A percentile compares a stretch with the other conserved stretches of the same genome.
These are phyloP conservation scores for Callopanchax toddi DNA, from an alignment of 2,113 vertebrate genomes.

Conservation along the genomic window DNA sequence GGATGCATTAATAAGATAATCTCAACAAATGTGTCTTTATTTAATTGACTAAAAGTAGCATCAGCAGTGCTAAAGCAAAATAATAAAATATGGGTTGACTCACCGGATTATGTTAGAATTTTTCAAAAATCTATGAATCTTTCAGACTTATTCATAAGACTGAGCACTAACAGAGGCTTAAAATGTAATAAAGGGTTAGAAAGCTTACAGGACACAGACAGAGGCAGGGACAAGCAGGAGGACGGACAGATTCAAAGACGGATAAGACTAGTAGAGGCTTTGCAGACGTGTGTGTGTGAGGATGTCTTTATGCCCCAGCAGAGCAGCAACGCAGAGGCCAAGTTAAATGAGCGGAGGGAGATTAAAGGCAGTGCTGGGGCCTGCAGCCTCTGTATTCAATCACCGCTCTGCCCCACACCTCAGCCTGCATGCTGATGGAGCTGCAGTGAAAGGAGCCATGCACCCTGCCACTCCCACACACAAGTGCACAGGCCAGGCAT, in stretches of 20 bases:
- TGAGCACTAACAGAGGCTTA: not conserved
- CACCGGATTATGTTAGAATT: no score
- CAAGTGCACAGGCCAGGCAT: slow-evolving; percentile 60
- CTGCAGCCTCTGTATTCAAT: slow-evolving; percentile 91
- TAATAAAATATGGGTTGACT: no score
- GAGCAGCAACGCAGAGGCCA: slow-evolving; percentile 77
- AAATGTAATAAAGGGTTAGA: not conserved
- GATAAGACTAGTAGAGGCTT: slow-evolving; percentile 54
- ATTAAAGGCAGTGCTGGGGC: slow-evolving; percentile 86
- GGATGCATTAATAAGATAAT: no score
- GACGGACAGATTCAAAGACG: slow-evolving; percentile 47
- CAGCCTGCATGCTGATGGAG: slow-evolving; percentile 91
- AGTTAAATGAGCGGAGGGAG: slow-evolving; percentile 87
- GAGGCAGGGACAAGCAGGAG: slow-evolving; percentile 15
- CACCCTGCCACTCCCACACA: slow-evolving; percentile 76
- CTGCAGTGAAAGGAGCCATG: slow-evolving; percentile 88
- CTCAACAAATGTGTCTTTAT: no score
- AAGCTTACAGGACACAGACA: slow-evolving; percentile 15
- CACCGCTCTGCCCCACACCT: slow-evolving; percentile 83
- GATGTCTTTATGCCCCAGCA: slow-evolving; percentile 87
- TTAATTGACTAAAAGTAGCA: no score
- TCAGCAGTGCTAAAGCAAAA: no score
- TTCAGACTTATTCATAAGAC: not conserved
- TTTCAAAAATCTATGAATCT: no score
- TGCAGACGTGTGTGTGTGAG: slow-evolving; percentile 71